Evolutionary conservation across 2,113 vertebrate genomes (phyloP).

Genomic region (Speoplatyrhinus poulsoni): DNA sequence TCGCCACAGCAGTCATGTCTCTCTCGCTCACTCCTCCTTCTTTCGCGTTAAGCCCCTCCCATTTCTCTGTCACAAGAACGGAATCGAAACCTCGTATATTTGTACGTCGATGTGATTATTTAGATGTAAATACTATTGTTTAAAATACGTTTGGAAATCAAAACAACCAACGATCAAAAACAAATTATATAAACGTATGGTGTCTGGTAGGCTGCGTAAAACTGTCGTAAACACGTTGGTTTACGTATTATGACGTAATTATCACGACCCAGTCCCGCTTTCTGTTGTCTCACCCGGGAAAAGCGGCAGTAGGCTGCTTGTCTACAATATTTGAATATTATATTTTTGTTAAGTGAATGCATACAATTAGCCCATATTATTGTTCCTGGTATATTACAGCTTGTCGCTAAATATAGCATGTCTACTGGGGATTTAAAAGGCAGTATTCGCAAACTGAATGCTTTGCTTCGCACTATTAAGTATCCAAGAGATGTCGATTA

Average conservation of each 20-base stretch:
- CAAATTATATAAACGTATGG: background rate
- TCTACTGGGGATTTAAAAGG: slow-evolving; percentile 89
- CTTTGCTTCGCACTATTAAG: slow-evolving; percentile 84
- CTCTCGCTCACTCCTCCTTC: slow-evolving; percentile 37
- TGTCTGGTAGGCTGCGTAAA: background rate
- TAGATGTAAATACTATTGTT: no score
- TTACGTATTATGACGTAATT: background rate
- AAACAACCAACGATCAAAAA: background rate
- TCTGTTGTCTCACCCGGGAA: slow-evolving; percentile 22
- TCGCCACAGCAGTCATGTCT: slow-evolving; percentile 23
- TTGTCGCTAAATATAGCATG: slow-evolving; percentile 57
- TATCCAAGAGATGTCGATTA: slow-evolving; percentile 88
- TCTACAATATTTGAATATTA: no score
- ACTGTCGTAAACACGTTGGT: slow-evolving; percentile 17
- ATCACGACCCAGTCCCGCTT: slow-evolving; percentile 21
- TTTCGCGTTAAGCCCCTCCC: slow-evolving; percentile 28
- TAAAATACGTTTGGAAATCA: background rate
- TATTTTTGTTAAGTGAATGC: no score
- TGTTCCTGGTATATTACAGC: no score
- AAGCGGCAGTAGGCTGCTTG: slow-evolving; percentile 20
- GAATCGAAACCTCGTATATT: background rate
- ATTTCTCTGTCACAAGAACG: background rate
- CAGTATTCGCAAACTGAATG: slow-evolving; percentile 85
- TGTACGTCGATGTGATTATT: background rate
- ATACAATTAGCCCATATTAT: no score